Conservation (phyloP, 2,797 vertebrate genomes). For the Poeciliopsis gracilis region DNA sequence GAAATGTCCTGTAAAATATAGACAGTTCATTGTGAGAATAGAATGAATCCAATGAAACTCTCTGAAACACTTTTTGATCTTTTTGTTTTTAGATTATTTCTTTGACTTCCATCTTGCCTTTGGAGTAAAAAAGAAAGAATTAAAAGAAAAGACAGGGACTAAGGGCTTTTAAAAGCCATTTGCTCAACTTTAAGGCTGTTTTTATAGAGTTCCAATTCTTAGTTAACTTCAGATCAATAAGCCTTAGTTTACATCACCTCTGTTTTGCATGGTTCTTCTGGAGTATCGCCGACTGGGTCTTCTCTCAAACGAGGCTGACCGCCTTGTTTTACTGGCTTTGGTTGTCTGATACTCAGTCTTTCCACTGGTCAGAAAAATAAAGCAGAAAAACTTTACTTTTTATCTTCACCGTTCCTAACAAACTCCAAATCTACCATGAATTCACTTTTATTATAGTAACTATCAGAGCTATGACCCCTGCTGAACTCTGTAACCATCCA, state of each 20-base stretch:
- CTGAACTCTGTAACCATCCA: constrained; percentile 61
- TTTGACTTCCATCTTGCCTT: not conserved
- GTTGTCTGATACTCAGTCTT: constrained; percentile 99
- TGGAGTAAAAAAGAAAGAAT: not conserved
- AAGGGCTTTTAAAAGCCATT: not conserved
- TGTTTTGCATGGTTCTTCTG: constrained; percentile 88
- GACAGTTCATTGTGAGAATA: constrained; percentile 27
- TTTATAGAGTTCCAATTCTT: not conserved
- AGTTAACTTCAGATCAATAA: not conserved
- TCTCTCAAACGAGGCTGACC: constrained; percentile 94
- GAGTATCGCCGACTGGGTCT: constrained; percentile 97
- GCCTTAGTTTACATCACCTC: constrained; percentile 78
- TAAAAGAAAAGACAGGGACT: no score
- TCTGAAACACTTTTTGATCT: not conserved
- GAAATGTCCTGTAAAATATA: constrained; percentile 69
- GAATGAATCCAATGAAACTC: not conserved
- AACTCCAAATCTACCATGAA: not conserved
- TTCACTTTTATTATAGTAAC: constrained; percentile 13
- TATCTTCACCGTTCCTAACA: not conserved
- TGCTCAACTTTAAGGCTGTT: not conserved
- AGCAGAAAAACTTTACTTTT: constrained; percentile 7
- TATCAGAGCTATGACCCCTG: constrained; percentile 43
- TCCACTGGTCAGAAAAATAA: constrained; percentile 79
- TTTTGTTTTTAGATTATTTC: not conserved
- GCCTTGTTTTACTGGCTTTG: constrained; percentile 92